phyloP scores from a whole-genome alignment of 2,113 vertebrate genomes.

The Chaetops frenatus region DNA sequence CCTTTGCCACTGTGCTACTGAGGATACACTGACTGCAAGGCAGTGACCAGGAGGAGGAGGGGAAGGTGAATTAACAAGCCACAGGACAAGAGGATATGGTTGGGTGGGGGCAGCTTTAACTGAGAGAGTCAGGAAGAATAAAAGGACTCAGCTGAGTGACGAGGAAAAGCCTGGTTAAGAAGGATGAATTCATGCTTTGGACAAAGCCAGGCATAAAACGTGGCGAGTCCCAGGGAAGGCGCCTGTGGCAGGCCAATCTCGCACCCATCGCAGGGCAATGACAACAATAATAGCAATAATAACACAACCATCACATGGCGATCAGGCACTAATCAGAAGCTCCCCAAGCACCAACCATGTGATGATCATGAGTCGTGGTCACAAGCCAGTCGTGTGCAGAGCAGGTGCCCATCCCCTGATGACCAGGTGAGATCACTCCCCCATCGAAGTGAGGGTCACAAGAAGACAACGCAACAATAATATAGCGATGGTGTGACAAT shows the following conservation, averaged over 20 bases:
- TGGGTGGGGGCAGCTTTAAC: fast-evolving
- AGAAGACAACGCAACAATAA: too few species aligned
- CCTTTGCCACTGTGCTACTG: not conserved
- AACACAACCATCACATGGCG: fast-evolving
- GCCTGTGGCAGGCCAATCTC: not conserved
- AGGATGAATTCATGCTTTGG: not conserved
- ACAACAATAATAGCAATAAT: too few species aligned
- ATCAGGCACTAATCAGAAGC: not conserved
- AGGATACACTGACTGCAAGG: not conserved
- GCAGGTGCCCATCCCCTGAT: fast-evolving
- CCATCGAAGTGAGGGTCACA: fast-evolving
- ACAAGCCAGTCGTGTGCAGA: fast-evolving
- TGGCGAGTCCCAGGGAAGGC: fast-evolving
- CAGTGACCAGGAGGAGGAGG: not conserved
- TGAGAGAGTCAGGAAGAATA: not conserved
- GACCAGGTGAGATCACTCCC: not conserved
- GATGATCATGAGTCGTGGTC: fast-evolving
- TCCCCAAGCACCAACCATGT: too few species aligned
- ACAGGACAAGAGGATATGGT: not conserved
- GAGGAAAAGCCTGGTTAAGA: not conserved
- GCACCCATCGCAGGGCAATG: fast-evolving
- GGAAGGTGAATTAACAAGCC: fast-evolving
- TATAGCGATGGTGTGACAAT: fast-evolving
- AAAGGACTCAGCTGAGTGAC: not conserved
- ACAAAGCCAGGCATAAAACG: not conserved